Conservation (phyloP, 1,140 invertebrate species). For the Harpegnathos saltator region DNA sequence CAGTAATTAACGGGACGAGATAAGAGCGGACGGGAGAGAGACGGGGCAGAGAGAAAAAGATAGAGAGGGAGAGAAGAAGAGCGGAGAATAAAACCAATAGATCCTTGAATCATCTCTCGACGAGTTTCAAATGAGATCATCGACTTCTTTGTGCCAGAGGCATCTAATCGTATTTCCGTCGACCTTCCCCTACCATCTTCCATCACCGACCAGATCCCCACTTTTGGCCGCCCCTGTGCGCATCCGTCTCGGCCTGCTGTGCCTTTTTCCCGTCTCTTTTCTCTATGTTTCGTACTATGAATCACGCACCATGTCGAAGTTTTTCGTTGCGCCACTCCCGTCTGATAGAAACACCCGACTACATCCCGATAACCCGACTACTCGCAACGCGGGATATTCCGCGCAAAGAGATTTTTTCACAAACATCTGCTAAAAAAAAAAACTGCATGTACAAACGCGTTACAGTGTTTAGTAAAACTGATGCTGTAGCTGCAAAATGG, state of each 20-base stretch:
- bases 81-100: slow-evolving; percentile 35
- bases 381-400: background rate
- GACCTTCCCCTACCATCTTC: slow-evolving; percentile 24
- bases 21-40: background rate
- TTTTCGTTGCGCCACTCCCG: background rate
- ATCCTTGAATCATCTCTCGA: slow-evolving; percentile 53
- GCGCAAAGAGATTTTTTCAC: background rate
- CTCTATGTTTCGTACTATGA: slow-evolving; percentile 23
- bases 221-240: background rate
- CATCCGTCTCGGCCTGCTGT: slow-evolving; percentile 1
- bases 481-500: background rate
- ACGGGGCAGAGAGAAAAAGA: background rate
- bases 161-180: slow-evolving; percentile 70
- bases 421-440: background rate
- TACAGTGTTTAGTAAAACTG: slow-evolving; percentile 5
- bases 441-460: background rate
- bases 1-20: slow-evolving; percentile 39
- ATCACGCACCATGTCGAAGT: slow-evolving; percentile 4
- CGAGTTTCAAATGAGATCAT: slow-evolving; percentile 53
- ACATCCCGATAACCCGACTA: background rate
- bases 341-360: background rate
- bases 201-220: slow-evolving; percentile 39
- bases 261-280: slow-evolving; percentile 41
- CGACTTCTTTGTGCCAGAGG: slow-evolving; percentile 54
- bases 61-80: slow-evolving; percentile 7